Evolutionary conservation across 2,113 vertebrate species (phyloP), one percentile per base, ranked within the genome.

Genomic region (Chionodraco myersi): DNA sequence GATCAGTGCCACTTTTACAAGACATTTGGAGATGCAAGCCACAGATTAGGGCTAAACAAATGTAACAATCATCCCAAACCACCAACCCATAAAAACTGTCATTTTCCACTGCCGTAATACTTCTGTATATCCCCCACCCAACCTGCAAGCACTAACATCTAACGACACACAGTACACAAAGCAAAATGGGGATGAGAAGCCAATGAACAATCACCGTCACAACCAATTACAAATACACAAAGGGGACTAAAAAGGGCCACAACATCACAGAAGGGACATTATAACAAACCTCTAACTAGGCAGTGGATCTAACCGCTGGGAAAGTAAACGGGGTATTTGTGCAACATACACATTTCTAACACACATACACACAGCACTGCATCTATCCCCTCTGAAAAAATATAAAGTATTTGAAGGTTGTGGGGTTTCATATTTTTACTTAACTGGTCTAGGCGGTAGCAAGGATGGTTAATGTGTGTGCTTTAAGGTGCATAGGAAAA

Each of bases 381-480:
- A 76, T 80, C 83, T 79, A 70, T 62, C 68, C 54, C 85, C 67
- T 74, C 26, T 62, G 23, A 67, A 4, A 70, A 80, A 80, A 85
- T 74, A 80, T n/a, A 60, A 78, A 74, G 77, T 64, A 72, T 77
- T 80, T 86, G 85, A 72, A 87, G 69, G 80, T 88, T 92, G 52
- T 84, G 77, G 79, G 79, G 86, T 88, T 92, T 90, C 82, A 80
- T 91, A 68, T 85, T 88, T 95, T 97, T 98, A 99, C 98, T 99
- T 99, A 99, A 99, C 98, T 99, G 98, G 96, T 99, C 97, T 98
- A 99, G 98, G 96, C 97, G 98, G 98, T 99, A 99, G 98, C 98
- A 99, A 97, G 97, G 98, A 97, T 99, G 98, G 95, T 97, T 99
- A 97, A 99, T 99, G 96, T 99, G 97, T 97, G 98, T 99, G 97